A percentile compares a stretch with the other conserved stretches of the same genome.
Conservation (phyloP, 2,797 vertebrate species). For the Mionectes olivaceus region DNA sequence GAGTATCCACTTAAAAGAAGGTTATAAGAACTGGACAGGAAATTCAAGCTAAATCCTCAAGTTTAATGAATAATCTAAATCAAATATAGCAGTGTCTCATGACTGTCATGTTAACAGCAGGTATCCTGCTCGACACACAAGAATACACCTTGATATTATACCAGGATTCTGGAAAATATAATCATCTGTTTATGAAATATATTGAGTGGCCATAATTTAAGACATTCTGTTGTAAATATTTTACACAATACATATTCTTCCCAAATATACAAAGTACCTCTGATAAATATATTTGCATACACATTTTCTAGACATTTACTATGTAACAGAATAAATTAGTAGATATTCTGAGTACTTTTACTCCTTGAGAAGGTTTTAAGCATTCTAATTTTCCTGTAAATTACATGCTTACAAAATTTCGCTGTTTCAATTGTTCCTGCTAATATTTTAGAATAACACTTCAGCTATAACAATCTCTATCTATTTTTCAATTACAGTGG, state of each 20-base stretch:
- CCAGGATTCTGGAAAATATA: neutral
- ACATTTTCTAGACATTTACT: neutral
- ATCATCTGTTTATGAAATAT: neutral
- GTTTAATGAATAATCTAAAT: neutral
- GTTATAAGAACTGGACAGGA: neutral
- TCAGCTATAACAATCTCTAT: neutral
- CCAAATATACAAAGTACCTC: neutral
- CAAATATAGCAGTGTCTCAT: neutral
- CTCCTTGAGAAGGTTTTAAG: neutral
- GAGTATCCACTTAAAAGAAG: neutral
- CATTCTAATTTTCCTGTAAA: neutral
- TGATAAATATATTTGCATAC: neutral
- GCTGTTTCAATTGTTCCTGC: neutral
- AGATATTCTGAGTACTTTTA: neutral
- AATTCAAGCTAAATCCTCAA: neutral
- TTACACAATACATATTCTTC: neutral
- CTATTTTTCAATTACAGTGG: neutral
- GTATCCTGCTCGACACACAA: neutral
- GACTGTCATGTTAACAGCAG: neutral
- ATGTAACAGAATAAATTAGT: neutral
- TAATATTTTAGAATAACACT: neutral
- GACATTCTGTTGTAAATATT: neutral
- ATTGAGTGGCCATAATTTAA: neutral
- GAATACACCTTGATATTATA: neutral
- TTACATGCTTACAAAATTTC: neutral